Percentiles rank a stretch among this genome's conserved stretches.
These are phyloP conservation scores for Sphenodon punctatus DNA, from an alignment of 2,797 vertebrate genomes.

Conservation along the genomic window DNA sequence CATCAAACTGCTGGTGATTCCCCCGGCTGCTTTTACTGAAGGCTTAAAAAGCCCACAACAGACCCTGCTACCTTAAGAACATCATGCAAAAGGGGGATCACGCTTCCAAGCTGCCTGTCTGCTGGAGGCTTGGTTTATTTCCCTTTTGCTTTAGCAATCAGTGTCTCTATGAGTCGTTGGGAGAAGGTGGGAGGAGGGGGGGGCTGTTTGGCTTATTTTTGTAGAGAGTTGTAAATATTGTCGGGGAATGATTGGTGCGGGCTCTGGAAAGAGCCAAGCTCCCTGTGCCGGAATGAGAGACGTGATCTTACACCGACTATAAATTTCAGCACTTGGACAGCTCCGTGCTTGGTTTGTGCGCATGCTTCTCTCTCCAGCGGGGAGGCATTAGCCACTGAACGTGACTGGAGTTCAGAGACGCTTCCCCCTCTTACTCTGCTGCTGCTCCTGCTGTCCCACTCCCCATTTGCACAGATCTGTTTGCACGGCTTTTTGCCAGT, in stretches of 20 bases:
- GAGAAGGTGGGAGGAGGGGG: background rate
- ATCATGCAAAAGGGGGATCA: constrained; percentile 60
- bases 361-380: constrained; percentile 79
- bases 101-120: constrained; percentile 56
- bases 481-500: too few relatives aligned
- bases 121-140: constrained; percentile 40
- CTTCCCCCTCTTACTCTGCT: background rate
- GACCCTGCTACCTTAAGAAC: constrained; percentile 54
- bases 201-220: background rate
- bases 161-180: background rate
- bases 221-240: constrained; percentile 53
- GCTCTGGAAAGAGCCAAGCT: constrained; percentile 49
- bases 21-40: constrained; percentile 53
- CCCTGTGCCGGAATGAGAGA: constrained; percentile 73
- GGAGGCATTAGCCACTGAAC: constrained; percentile 58
- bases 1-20: constrained; percentile 63
- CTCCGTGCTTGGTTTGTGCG: constrained; percentile 80
- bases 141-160: background rate
- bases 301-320: constrained; percentile 76
- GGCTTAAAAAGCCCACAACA: constrained; percentile 15
- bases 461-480: background rate
- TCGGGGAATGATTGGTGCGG: constrained; percentile 41
- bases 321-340: constrained; percentile 86
- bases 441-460: background rate
- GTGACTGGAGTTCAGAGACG: constrained; percentile 65